Conservation (phyloP, 2,113 vertebrate species). For the Oncorhynchus clarkii region DNA sequence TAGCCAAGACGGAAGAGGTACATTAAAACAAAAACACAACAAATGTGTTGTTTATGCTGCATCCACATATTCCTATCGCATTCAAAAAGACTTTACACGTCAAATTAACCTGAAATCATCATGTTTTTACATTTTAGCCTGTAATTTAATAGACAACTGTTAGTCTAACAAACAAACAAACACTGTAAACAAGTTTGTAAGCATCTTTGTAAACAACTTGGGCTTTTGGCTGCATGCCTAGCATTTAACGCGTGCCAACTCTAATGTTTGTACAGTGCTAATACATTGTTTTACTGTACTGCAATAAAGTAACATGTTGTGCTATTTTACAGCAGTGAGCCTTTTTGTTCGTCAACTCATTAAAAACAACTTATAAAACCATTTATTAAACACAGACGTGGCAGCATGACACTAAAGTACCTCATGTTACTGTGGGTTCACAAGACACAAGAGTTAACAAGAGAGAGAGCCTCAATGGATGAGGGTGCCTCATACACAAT, state of each 20-base stretch:
- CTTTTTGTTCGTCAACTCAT: conserved; percentile 56
- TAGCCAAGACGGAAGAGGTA: conserved; percentile 27
- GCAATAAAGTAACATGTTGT: conserved; percentile 47
- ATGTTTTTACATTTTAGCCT: conserved; percentile 39
- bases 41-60: conserved; percentile 25
- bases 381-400: conserved; percentile 47
- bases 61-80: conserved; percentile 44
- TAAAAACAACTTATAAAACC: conserved; percentile 32
- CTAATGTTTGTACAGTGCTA: conserved; percentile 26
- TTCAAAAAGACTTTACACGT: conserved; percentile 49
- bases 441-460: conserved; percentile 42
- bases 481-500: neutral
- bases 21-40: conserved; percentile 23
- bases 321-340: conserved; percentile 47
- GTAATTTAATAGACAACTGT: conserved; percentile 42
- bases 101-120: conserved; percentile 33
- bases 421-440: conserved; percentile 30
- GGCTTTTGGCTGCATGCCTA: conserved; percentile 20
- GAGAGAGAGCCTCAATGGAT: conserved; percentile 32
- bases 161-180: conserved; percentile 61
- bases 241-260: conserved; percentile 33
- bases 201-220: conserved; percentile 58
- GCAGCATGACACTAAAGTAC: conserved; percentile 59
- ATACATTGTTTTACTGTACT: conserved; percentile 43
- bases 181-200: conserved; percentile 67